These are phyloP conservation scores for Tupaia chinensis DNA, from an alignment of 2,113 vertebrate genomes.

Conservation along the genomic window DNA sequence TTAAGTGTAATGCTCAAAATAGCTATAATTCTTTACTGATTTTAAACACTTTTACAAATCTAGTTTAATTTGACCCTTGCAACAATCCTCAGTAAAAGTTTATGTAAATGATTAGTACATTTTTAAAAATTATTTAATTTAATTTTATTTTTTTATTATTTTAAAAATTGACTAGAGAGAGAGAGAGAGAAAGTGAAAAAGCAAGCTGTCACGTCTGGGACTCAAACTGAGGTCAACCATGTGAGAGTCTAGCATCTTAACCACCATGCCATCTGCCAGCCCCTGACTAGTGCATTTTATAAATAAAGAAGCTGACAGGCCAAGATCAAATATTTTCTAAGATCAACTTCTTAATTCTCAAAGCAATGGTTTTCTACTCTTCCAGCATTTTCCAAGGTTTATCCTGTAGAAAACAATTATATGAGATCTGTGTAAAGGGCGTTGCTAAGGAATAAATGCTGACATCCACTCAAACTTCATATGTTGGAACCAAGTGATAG, in stretches of 20 bases:
- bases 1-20: constrained; percentile 23
- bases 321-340: constrained; percentile 34
- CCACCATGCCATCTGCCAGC: too few relatives aligned
- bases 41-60: neutral
- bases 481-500: neutral
- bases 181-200: too few relatives aligned
- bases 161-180: too few relatives aligned
- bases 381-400: neutral
- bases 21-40: neutral
- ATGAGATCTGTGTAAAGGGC: neutral
- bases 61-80: constrained; percentile 8
- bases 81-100: neutral
- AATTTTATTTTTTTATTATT: too few relatives aligned
- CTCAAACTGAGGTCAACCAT: too few relatives aligned
- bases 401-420: neutral
- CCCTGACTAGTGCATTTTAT: neutral
- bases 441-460: neutral
- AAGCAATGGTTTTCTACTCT: neutral
- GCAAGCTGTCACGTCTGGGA: too few relatives aligned
- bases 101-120: neutral
- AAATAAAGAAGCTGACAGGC: neutral
- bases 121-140: neutral
- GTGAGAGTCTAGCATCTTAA: too few relatives aligned
- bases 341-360: neutral
- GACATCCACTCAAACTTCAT: neutral